These are phyloP conservation scores for Torymus texanus DNA, from an alignment of 2,888 invertebrate genomes.

Conservation along the genomic window DNA sequence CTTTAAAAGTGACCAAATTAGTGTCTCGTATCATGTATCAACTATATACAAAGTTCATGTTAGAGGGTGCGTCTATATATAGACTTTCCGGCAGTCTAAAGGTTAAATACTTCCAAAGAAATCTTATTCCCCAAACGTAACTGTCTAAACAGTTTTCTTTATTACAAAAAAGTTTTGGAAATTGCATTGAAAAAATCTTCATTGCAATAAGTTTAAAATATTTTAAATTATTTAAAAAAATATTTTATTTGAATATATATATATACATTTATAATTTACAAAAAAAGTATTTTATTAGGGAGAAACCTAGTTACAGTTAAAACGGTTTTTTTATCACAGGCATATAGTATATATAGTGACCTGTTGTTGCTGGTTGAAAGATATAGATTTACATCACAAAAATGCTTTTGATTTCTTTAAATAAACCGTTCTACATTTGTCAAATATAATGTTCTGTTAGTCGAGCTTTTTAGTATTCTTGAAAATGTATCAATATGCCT, in stretches of 20 bases:
- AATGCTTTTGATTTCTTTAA: too few species aligned
- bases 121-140: constrained; percentile 39
- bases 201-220: constrained; percentile 10
- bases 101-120: constrained; percentile 49
- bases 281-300: too few species aligned
- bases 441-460: neutral
- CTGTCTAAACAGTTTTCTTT: constrained; percentile 13
- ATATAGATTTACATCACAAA: too few species aligned
- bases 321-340: constrained; percentile 13
- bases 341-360: neutral
- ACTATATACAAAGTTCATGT: too few species aligned
- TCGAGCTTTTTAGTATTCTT: neutral
- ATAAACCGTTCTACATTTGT: too few species aligned
- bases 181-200: neutral
- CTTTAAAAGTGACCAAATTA: too few species aligned
- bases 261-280: neutral
- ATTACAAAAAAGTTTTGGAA: constrained; percentile 17
- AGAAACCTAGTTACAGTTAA: too few species aligned
- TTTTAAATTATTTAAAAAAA: constrained; percentile 26
- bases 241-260: constrained; percentile 32
- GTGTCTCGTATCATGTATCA: too few species aligned
- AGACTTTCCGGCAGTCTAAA: too few species aligned
- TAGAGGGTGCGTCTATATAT: too few species aligned
- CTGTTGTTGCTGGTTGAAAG: too few species aligned
- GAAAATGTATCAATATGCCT: neutral